Percentiles rank a stretch among this genome's conserved stretches.
Conservation (phyloP, 37 sponge, comb jelly and placozoan genomes). For the Aplysina aerophoba region DNA sequence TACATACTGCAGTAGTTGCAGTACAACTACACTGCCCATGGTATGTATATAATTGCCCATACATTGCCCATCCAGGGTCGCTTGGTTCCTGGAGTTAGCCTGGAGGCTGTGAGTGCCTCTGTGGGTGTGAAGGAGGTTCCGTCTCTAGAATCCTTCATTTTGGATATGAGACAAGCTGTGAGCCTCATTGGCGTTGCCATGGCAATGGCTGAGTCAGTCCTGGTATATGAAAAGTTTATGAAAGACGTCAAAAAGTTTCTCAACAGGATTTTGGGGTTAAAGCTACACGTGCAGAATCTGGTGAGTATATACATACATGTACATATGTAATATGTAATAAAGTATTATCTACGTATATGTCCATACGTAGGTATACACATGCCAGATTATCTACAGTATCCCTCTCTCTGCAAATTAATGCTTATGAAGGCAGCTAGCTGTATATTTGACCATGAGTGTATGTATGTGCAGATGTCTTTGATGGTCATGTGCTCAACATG, state of each 20-base stretch:
- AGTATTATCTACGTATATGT: no score
- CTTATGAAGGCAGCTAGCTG: no score
- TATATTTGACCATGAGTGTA: no score
- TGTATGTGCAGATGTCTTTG: no score
- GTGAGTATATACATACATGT: slow-evolving; percentile 6
- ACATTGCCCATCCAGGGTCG: no score
- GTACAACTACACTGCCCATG: no score
- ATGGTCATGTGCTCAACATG: slow-evolving; percentile 7
- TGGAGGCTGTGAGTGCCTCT: background rate
- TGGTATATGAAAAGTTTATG: slow-evolving; percentile 44
- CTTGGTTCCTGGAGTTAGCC: slow-evolving; percentile 29
- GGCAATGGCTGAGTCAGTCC: slow-evolving; percentile 23
- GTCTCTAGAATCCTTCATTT: background rate
- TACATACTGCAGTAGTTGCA: no score
- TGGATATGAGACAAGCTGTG: slow-evolving; percentile 13
- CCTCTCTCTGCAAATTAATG: no score
- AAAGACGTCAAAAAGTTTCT: slow-evolving; percentile 60
- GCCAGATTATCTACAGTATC: no score
- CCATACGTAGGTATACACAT: no score
- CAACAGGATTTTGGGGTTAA: slow-evolving; percentile 66
- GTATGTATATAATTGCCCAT: no score
- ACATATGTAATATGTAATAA: background rate
- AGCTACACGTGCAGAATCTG: slow-evolving; percentile 55
- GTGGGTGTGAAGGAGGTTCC: background rate
- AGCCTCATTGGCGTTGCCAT: background rate